A percentile compares a stretch with the other conserved stretches of the same genome.
These are phyloP conservation scores for Cyrtorhinus lividipennis DNA, from an alignment of 1,140 invertebrate genomes.

Conservation along the genomic window DNA sequence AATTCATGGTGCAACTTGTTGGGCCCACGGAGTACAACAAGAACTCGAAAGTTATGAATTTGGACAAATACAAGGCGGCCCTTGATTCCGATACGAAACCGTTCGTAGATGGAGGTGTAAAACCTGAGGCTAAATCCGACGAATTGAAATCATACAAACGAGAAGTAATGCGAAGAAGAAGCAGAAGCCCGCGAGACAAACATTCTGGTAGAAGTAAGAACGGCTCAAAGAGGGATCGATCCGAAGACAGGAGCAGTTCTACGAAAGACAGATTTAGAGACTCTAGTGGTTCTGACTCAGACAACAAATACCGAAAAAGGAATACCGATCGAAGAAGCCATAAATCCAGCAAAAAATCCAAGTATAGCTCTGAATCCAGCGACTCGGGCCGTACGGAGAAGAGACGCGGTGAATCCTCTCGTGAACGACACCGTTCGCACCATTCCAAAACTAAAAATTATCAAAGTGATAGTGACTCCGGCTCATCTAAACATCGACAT, in stretches of 20 bases:
- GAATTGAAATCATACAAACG: background rate
- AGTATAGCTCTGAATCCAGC: background rate
- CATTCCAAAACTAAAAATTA: background rate
- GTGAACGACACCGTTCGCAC: background rate
- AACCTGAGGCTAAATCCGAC: background rate
- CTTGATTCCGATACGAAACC: background rate
- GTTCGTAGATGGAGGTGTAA: background rate
- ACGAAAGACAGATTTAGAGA: background rate
- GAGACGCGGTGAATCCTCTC: background rate
- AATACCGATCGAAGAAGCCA: background rate
- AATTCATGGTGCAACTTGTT: slow-evolving; percentile 60
- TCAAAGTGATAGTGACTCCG: background rate
- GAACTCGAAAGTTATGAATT: slow-evolving; percentile 47
- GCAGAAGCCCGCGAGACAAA: background rate
- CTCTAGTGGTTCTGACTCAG: background rate
- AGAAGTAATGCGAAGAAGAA: background rate
- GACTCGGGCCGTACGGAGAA: background rate
- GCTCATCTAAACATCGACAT: background rate
- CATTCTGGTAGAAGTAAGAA: background rate
- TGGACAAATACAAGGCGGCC: slow-evolving; percentile 25
- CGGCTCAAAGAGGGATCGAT: background rate
- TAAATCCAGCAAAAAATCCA: background rate
- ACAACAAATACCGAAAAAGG: background rate
- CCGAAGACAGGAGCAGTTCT: background rate
- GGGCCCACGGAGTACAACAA: slow-evolving; percentile 61